Evolutionary conservation across 2,888 invertebrate species (phyloP).

Genomic region (Amiota minor): DNA sequence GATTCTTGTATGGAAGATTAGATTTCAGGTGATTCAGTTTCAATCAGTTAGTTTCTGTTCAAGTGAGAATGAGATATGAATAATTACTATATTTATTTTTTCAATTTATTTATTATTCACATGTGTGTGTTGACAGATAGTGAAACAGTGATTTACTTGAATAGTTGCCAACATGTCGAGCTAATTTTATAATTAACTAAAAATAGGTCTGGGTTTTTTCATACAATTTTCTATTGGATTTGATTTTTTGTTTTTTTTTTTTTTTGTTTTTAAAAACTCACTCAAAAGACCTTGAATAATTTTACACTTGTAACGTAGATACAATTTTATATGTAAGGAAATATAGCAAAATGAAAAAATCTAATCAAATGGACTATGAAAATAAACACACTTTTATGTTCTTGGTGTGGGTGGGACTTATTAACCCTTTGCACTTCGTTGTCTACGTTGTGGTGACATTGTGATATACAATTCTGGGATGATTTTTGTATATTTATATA

Average conservation of each 20-base stretch:
- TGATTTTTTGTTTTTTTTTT: too few species aligned
- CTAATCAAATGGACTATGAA: too few species aligned
- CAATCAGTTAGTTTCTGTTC: not conserved
- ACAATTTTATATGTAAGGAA: too few species aligned
- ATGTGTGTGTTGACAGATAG: not conserved
- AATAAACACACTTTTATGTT: too few species aligned
- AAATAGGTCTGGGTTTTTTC: constrained; percentile 8
- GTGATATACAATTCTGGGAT: too few species aligned
- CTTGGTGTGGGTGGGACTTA: too few species aligned
- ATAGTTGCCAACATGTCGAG: constrained; percentile 42
- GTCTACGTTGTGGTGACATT: too few species aligned
- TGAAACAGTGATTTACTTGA: constrained; percentile 19
- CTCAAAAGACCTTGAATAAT: constrained; percentile 63
- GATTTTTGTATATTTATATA: too few species aligned
- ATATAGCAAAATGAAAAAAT: too few species aligned
- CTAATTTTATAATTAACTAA: too few species aligned
- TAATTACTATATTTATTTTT: not conserved
- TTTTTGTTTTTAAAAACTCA: constrained; percentile 60
- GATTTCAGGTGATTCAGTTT: constrained; percentile 14
- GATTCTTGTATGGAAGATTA: constrained; percentile 61
- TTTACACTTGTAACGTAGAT: not conserved
- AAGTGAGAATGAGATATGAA: not conserved
- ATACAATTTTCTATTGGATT: constrained; percentile 13
- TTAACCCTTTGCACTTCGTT: too few species aligned
- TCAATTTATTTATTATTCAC: not conserved